Conservation (phyloP, 2,797 vertebrate genomes). For the Gallinago stenura region DNA sequence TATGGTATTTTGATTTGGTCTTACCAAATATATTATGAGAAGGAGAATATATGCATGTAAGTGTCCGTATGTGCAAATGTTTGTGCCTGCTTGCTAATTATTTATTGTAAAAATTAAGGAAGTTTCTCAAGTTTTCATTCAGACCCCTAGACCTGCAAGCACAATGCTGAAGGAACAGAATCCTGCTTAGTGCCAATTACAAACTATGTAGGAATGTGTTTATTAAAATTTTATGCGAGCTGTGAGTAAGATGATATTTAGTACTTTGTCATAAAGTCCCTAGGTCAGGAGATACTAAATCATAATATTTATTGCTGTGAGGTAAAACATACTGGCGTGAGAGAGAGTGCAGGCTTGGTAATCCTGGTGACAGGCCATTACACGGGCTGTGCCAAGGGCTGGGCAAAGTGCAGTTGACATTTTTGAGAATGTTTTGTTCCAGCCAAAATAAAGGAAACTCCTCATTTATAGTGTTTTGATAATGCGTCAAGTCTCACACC, state of each 20-base stretch:
- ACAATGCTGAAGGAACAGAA: not conserved
- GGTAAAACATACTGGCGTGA: fast-evolving
- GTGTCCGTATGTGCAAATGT: not conserved
- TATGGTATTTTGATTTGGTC: not conserved
- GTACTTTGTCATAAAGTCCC: not conserved
- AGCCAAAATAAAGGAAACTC: not conserved
- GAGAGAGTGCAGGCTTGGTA: not conserved
- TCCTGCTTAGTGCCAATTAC: not conserved
- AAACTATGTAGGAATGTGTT: not conserved
- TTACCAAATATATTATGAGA: not conserved
- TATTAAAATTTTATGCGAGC: not conserved
- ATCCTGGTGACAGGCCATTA: not conserved
- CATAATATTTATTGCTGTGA: not conserved
- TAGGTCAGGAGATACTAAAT: not conserved
- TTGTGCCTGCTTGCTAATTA: not conserved
- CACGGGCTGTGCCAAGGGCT: not conserved
- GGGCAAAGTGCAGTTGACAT: not conserved
- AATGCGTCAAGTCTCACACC: not conserved
- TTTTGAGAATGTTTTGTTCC: not conserved
- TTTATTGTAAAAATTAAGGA: not conserved
- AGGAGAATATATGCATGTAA: fast-evolving
- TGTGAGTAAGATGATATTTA: not conserved
- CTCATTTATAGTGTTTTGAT: not conserved
- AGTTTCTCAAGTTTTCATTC: not conserved
- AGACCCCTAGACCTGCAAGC: not conserved